Base-by-base conservation (phyloP, 2,113 vertebrate species). In the Ceuthmochares aereus region DNA sequence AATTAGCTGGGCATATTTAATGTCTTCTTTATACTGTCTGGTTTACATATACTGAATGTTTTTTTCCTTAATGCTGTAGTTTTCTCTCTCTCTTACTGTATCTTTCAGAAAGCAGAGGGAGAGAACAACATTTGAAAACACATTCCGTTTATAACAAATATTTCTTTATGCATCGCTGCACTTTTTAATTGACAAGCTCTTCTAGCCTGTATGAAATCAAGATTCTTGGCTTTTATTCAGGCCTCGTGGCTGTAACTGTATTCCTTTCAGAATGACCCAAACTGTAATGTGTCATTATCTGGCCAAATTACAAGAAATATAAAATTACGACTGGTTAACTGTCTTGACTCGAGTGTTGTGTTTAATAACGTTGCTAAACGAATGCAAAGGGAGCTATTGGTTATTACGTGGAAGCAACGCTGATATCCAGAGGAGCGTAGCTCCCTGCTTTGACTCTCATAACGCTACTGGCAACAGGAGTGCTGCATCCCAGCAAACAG, bases 41-140 rank as follows among this genome's bases (percentile, higher is more conserved):
- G n/a, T 87, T 82, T 69, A 18, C 19, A n/a, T 60, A 14, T 27
- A 22, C 10, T 70, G 40, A 72, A 6, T 78, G 7, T 27, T 64
- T 87, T 80, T 59, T 69, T 78, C 27, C 47, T 69, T 64, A 63
- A 2, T 78, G 72, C 37, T 12, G 12, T 4, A 16, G 17, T n/a
- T 77, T 85, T 84, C 43, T 67, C 30, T 86, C 47, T 78, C 42
- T 40, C 34, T 64, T 36, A 30, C 8, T 55, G 0, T 47, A 40
- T 79, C 37, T 56, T 69, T 59, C 45, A 87, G 81, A 89, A 91
- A 87, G 77, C 58, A 89, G 73, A 42, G 84, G 77, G 47, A 84
- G 68, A 52, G 34, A 22, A 62, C 34, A 67, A 47, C 42, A 55
- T 18, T 42, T 55, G 68, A 58, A 92, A 92, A 54, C 37, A 40